These are phyloP conservation scores for Amiota communis DNA, from an alignment of 2,888 invertebrate genomes.

Conservation along the genomic window DNA sequence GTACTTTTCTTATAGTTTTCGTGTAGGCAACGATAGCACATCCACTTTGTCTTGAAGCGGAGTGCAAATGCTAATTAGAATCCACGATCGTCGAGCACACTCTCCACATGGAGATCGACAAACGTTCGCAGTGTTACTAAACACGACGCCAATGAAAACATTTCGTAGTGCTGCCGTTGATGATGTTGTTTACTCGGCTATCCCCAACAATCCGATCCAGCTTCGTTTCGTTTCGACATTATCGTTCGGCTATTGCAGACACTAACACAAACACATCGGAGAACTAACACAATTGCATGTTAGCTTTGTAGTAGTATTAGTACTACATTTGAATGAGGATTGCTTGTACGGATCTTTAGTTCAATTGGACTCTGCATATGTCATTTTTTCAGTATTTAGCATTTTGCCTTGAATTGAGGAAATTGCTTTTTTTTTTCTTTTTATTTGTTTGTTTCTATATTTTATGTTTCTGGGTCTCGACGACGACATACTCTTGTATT, in stretches of 20 bases:
- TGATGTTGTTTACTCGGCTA: slow-evolving; percentile 20
- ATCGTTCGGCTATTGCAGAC: slow-evolving; percentile 2
- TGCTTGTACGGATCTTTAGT: neutral
- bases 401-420: slow-evolving; percentile 70
- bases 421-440: slow-evolving; percentile 43
- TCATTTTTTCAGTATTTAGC: slow-evolving; percentile 53
- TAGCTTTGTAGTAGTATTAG: slow-evolving; percentile 24
- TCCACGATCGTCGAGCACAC: slow-evolving; percentile 69
- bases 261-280: too few species aligned
- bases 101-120: slow-evolving; percentile 74
- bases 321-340: slow-evolving; percentile 37
- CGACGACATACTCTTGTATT: slow-evolving; percentile 3
- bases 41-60: neutral
- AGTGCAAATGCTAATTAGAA: slow-evolving; percentile 49
- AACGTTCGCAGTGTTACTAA: slow-evolving; percentile 74
- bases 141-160: slow-evolving; percentile 69
- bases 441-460: slow-evolving; percentile 2
- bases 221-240: neutral
- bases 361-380: slow-evolving; percentile 29
- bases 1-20: neutral
- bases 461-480: slow-evolving; percentile 28
- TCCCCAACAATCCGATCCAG: slow-evolving; percentile 31
- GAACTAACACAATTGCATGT: slow-evolving; percentile 11
- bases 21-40: slow-evolving; percentile 15
- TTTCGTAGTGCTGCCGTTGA: slow-evolving; percentile 57